These are phyloP conservation scores for Hyperoplus immaculatus DNA, from an alignment of 2,797 vertebrate genomes.

Conservation along the genomic window DNA sequence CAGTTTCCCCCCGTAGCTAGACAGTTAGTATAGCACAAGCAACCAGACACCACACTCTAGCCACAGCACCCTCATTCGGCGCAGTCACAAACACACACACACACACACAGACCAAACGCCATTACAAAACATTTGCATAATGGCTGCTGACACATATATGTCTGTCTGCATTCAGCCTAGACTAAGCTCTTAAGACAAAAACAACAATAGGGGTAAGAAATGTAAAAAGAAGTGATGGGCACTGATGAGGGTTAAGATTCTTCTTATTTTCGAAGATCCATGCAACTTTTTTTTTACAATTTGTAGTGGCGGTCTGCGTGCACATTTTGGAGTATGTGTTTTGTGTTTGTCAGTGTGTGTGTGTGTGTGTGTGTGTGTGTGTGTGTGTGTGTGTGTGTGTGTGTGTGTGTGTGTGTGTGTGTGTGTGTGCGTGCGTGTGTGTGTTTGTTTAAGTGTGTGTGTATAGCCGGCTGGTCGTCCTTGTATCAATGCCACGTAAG, in stretches of 20 bases:
- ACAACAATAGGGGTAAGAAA: constrained; percentile 62
- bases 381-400: constrained; percentile 23
- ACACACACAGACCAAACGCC: constrained; percentile 51
- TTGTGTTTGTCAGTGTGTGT: constrained; percentile 31
- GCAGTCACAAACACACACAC: constrained; percentile 35
- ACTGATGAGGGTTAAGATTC: constrained; percentile 73
- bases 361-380: constrained; percentile 17
- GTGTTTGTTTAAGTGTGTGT: constrained; percentile 28
- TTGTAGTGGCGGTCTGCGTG: constrained; percentile 22
- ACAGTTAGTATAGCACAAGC: constrained; percentile 59
- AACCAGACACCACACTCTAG: constrained; percentile 68
- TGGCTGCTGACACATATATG: constrained; percentile 80
- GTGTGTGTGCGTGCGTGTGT: constrained; percentile 38
- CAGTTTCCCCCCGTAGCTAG: constrained; percentile 63
- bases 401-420: constrained; percentile 22
- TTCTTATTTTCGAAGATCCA: constrained; percentile 28
- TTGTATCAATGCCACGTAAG: constrained; percentile 76
- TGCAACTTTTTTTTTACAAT: constrained; percentile 39
- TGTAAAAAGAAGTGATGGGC: constrained; percentile 73
- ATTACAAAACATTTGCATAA: constrained; percentile 71
- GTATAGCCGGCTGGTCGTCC: constrained; percentile 53
- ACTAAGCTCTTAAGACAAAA: constrained; percentile 77
- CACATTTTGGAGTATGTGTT: constrained; percentile 28
- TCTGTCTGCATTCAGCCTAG: constrained; percentile 74
- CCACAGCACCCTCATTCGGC: constrained; percentile 64